phyloP scores from a whole-genome alignment of 2,113 vertebrate species.

The Lichenostomus cassidix region DNA sequence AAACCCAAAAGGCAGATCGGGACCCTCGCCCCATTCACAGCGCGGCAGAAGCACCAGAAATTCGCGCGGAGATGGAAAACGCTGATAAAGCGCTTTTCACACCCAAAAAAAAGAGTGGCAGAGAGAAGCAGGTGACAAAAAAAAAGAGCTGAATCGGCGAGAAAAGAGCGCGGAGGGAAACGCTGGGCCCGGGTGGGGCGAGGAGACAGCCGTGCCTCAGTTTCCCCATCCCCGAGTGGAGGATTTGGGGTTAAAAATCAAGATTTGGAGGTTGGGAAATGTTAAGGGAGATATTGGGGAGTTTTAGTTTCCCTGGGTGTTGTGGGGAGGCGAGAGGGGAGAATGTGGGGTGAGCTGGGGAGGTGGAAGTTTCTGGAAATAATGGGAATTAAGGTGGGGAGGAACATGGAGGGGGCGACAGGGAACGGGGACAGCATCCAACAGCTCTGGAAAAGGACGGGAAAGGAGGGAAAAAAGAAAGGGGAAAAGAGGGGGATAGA shows the following conservation, averaged over 20 bases:
- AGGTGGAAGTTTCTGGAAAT: neutral
- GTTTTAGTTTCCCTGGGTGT: neutral
- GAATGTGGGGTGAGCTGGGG: rapidly evolving
- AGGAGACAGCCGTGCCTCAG: neutral
- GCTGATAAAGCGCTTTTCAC: neutral
- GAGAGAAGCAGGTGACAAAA: slow-evolving; percentile 18
- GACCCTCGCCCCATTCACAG: neutral
- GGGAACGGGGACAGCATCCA: neutral
- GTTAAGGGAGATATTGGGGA: rapidly evolving
- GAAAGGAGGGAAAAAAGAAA: too few species aligned
- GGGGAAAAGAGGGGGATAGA: too few species aligned
- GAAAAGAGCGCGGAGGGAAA: neutral
- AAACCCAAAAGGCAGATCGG: neutral
- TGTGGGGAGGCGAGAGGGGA: rapidly evolving
- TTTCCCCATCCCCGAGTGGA: neutral
- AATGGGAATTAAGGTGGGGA: neutral
- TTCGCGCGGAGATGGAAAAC: neutral
- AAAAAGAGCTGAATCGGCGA: slow-evolving; percentile 2
- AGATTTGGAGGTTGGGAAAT: neutral
- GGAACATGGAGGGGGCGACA: neutral
- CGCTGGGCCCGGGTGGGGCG: neutral
- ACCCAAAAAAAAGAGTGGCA: neutral
- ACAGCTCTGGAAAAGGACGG: neutral
- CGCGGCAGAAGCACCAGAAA: neutral
- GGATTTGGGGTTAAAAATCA: rapidly evolving